Conservation (phyloP, 2,797 vertebrate genomes). For the Botia almorhae region DNA sequence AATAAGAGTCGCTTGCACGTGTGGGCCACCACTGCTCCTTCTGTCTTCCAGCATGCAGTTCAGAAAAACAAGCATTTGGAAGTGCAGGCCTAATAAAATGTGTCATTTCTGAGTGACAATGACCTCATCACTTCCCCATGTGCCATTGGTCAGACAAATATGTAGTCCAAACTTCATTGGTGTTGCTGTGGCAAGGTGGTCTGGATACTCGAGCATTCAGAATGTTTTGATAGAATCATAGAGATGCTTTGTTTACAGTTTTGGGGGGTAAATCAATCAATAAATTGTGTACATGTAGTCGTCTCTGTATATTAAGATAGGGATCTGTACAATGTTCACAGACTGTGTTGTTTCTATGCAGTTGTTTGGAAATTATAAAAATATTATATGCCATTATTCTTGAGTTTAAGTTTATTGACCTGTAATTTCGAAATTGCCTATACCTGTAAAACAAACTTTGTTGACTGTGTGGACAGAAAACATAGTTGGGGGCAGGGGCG, state of each 20-base stretch:
- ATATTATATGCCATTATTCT: too few relatives aligned
- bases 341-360: too few relatives aligned
- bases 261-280: too few relatives aligned
- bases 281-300: too few relatives aligned
- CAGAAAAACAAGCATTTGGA: background rate
- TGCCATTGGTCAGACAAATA: background rate
- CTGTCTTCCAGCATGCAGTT: background rate
- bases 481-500: background rate
- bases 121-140: background rate
- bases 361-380: too few relatives aligned
- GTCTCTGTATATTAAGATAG: too few relatives aligned
- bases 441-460: background rate
- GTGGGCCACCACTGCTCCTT: background rate
- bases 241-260: too few relatives aligned
- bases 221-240: too few relatives aligned
- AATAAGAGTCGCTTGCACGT: constrained; percentile 10
- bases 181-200: too few relatives aligned
- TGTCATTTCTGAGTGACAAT: background rate
- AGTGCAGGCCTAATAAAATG: background rate
- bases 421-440: background rate
- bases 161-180: background rate
- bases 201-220: too few relatives aligned
- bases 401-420: background rate
- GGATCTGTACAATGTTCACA: too few relatives aligned
- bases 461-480: background rate